Evolutionary conservation across 2,797 vertebrate species (phyloP), one percentile per base, ranked within the genome.

Genomic region (Sebastes alutus): DNA sequence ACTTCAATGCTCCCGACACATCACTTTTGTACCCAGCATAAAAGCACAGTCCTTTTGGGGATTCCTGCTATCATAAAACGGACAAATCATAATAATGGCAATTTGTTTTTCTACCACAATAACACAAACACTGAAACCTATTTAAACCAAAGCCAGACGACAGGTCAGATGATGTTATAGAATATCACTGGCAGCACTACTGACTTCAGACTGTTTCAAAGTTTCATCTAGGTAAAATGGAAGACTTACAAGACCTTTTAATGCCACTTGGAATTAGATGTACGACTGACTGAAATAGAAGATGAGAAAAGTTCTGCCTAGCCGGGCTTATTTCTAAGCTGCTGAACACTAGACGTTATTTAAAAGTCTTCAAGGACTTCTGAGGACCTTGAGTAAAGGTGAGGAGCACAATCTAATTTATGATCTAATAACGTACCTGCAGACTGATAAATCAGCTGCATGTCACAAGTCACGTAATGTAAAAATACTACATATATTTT

Each of bases 301-400:
- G 66, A 70, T 81, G 29, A 49, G 79, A 79, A 76, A 68, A 64
- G 55, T 83, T 87, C 60, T 66, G 22, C 29, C 73, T 30, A 32
- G 65, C 71, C 20, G 58, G 73, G 55, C 72, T 87, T 65, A 65
- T 56, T 74, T 76, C 74, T 83, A 64, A 83, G 77, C 76, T 78
- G 64, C 67, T 71, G 38, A 78, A 75, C 66, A 38, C 11, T 22
- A 67, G 7, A 55, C 63, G 58, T 75, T 38, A 72, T 72, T 77
- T 72, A 75, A 74, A 81, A 42, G 29, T 72, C 22, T 78, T 82
- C 75, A 87, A 86, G 84, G 80, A 60, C 64, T 70, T 81, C 27
- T 56, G 49, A 70, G 46, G 33, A 87, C 75, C 74, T 78, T 77
- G 55, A 69, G 35, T 69, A 38, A 63, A 63, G 63, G 55, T 52